These are phyloP conservation scores for Heliconius ismenius DNA, from an alignment of 2,888 invertebrate genomes.

Conservation along the genomic window DNA sequence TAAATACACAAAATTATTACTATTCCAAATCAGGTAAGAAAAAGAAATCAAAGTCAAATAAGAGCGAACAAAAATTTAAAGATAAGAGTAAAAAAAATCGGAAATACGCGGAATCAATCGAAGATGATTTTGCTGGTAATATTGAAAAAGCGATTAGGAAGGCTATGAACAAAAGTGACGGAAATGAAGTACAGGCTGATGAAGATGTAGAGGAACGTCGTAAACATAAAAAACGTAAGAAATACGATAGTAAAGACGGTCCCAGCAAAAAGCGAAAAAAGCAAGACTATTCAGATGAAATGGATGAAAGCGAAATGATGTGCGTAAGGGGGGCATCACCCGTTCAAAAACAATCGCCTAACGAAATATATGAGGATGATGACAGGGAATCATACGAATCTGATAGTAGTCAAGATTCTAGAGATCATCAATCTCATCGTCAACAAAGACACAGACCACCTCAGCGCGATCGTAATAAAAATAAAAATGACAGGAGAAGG, in stretches of 20 bases:
- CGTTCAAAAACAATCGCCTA: slow-evolving; percentile 61
- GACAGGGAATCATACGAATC: slow-evolving; percentile 80
- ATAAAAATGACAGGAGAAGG: slow-evolving; percentile 78
- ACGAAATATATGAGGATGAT: slow-evolving; percentile 73
- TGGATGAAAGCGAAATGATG: slow-evolving; percentile 90
- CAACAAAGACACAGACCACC: slow-evolving; percentile 67
- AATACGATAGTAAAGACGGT: slow-evolving; percentile 81
- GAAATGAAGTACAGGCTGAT: slow-evolving; percentile 67
- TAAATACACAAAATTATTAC: slow-evolving; percentile 61
- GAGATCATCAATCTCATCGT: slow-evolving; percentile 75
- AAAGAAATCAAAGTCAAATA: slow-evolving; percentile 77
- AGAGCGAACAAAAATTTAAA: slow-evolving; percentile 75
- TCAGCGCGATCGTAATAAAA: slow-evolving; percentile 77
- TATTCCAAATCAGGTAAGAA: slow-evolving; percentile 76
- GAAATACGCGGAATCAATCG: slow-evolving; percentile 67
- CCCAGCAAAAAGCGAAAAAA: slow-evolving; percentile 82
- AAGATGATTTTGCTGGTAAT: slow-evolving; percentile 90
- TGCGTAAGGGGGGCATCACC: slow-evolving; percentile 90
- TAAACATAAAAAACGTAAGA: slow-evolving; percentile 82
- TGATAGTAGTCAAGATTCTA: slow-evolving; percentile 81
- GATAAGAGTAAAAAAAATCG: slow-evolving; percentile 78
- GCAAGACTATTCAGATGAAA: slow-evolving; percentile 80
- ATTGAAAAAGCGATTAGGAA: slow-evolving; percentile 90
- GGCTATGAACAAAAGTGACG: slow-evolving; percentile 86
- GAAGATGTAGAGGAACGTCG: slow-evolving; percentile 78